Evolutionary conservation across 2,797 vertebrate genomes (phyloP).

Genomic region (Eptatretus atami): DNA sequence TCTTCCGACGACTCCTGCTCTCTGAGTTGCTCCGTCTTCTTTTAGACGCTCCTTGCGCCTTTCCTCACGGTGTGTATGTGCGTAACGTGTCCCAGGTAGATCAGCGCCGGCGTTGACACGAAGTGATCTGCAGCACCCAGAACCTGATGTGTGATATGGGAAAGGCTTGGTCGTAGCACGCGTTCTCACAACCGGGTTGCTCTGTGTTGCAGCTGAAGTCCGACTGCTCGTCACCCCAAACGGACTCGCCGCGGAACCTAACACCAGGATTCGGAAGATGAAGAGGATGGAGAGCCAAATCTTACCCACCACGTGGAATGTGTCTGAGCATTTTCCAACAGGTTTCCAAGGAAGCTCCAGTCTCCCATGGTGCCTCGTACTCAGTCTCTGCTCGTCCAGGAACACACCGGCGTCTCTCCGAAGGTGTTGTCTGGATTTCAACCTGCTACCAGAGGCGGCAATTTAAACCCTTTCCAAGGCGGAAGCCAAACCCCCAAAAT

Average conservation of each 20-base stretch:
- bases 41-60: slow-evolving; percentile 53
- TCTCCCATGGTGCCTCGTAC: slow-evolving; percentile 19
- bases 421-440: too few relatives aligned
- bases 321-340: slow-evolving; percentile 55
- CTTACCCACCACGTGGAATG: slow-evolving; percentile 43
- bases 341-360: slow-evolving; percentile 46
- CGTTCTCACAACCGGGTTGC: slow-evolving; percentile 41
- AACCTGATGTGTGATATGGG: slow-evolving; percentile 48
- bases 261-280: slow-evolving; percentile 42
- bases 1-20: background rate
- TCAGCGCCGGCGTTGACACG: slow-evolving; percentile 22
- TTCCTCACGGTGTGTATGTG: slow-evolving; percentile 83
- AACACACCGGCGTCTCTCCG: too few relatives aligned
- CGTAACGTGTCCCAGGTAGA: slow-evolving; percentile 83
- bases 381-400: too few relatives aligned
- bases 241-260: slow-evolving; percentile 41
- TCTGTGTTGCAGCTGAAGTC: slow-evolving; percentile 51
- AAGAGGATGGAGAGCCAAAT: slow-evolving; percentile 60
- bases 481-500: too few relatives aligned
- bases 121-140: slow-evolving; percentile 18
- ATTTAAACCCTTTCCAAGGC: too few relatives aligned
- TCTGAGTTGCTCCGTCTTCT: slow-evolving; percentile 14
- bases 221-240: slow-evolving; percentile 47
- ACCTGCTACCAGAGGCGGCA: too few relatives aligned
- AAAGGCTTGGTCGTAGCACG: slow-evolving; percentile 42